A percentile compares a stretch with the other conserved stretches of the same genome.
phyloP scores from a whole-genome alignment of 2,797 vertebrate genomes.

The Simalia tracyae region DNA sequence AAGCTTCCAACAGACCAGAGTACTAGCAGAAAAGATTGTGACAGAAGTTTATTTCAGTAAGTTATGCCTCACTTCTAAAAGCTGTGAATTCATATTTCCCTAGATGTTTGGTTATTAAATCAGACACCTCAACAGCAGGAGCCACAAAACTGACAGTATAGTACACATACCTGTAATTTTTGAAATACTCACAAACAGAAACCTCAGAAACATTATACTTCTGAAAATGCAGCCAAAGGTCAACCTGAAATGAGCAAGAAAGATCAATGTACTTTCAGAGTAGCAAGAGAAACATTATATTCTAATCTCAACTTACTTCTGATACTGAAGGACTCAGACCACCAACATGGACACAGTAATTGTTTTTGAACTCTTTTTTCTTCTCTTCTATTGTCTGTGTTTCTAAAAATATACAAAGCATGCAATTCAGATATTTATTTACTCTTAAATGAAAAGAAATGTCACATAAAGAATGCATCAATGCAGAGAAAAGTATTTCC shows the following conservation, averaged over 20 bases:
- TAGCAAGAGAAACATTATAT: neutral
- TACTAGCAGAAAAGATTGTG: neutral
- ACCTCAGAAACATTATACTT: conserved; percentile 65
- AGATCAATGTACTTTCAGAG: neutral
- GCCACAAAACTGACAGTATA: neutral
- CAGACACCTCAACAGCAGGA: neutral
- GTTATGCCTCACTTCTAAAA: neutral
- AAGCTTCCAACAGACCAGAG: neutral
- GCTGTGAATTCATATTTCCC: neutral
- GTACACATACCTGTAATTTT: conserved; percentile 61
- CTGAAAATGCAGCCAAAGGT: conserved; percentile 64
- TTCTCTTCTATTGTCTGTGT: conserved; percentile 22
- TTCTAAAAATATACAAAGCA: conserved; percentile 44
- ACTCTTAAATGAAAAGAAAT: neutral
- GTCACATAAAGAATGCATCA: neutral
- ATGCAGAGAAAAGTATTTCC: neutral
- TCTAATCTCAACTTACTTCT: conserved; percentile 57
- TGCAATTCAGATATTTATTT: neutral
- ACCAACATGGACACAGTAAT: conserved; percentile 42
- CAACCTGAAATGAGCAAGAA: conserved; percentile 55
- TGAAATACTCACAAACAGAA: conserved; percentile 52
- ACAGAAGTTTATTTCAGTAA: neutral
- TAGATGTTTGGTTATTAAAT: neutral
- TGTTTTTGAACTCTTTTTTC: conserved; percentile 20
- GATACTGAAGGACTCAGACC: conserved; percentile 51